Percentiles rank a stretch among this genome's conserved stretches.
Conservation (phyloP, 2,113 vertebrate species). For the Mesembrinibis cayennensis region DNA sequence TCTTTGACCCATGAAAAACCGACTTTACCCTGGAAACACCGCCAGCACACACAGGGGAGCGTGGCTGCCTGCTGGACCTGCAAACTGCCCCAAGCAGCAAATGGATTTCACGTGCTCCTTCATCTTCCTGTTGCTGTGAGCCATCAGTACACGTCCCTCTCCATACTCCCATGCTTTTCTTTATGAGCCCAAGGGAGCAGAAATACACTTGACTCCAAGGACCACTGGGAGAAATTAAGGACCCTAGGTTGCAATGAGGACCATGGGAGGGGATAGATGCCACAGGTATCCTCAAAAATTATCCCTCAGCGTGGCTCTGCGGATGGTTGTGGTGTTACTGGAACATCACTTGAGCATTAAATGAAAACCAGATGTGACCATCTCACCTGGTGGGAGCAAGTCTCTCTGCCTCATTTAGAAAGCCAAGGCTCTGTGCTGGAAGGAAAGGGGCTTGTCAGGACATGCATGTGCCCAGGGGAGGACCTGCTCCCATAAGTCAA, state of each 20-base stretch:
- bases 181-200: neutral
- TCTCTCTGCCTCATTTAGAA: rapidly evolving
- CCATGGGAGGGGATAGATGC: rapidly evolving
- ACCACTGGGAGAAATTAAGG: neutral
- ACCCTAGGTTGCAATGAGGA: neutral
- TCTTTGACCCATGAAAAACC: neutral
- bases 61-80: neutral
- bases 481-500: neutral
- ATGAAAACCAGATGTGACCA: neutral
- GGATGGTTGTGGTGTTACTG: too few relatives aligned
- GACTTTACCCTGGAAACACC: neutral
- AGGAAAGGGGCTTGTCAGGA: neutral
- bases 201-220: neutral
- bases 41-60: rapidly evolving
- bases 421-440: neutral
- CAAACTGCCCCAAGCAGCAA: neutral
- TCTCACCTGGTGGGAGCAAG: neutral
- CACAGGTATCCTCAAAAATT: neutral
- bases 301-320: rapidly evolving
- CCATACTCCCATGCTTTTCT: neutral
- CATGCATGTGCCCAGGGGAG: neutral
- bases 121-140: neutral
- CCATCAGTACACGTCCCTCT: rapidly evolving
- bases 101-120: neutral
- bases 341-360: neutral